phyloP scores from a whole-genome alignment of 2,888 invertebrate species.

The Gymnosoma rotundatum region DNA sequence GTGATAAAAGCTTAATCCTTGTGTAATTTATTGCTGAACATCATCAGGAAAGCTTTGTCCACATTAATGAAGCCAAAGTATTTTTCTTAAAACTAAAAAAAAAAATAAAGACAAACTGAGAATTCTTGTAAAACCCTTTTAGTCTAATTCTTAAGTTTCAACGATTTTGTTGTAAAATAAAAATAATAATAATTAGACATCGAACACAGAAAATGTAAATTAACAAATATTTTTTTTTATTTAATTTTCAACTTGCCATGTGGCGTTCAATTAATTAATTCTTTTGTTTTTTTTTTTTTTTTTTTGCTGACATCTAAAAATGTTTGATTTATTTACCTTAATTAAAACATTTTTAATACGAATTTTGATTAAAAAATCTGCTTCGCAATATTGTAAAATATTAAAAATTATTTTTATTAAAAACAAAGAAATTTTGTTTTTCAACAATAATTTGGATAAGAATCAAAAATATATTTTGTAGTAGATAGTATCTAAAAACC shows the following conservation, averaged over 20 bases:
- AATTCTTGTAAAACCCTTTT: no score
- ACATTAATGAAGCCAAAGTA: no score
- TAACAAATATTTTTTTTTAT: no score
- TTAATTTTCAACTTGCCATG: neutral
- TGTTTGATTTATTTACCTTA: constrained; percentile 26
- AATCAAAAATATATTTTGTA: neutral
- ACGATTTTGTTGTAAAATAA: no score
- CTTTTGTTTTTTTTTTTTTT: constrained; percentile 10
- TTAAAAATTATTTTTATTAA: neutral
- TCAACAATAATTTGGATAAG: neutral
- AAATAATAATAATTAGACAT: no score
- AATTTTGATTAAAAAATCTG: constrained; percentile 10
- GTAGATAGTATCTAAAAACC: neutral
- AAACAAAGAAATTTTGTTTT: neutral
- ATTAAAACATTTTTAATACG: neutral
- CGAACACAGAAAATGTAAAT: no score
- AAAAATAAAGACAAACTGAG: no score
- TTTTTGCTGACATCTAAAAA: neutral
- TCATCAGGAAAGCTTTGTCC: no score
- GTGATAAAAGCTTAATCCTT: no score
- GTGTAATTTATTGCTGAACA: no score
- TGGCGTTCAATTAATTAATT: neutral
- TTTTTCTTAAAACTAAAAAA: no score
- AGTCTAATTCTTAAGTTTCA: no score
- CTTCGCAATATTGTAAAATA: constrained; percentile 12